Evolutionary conservation across 2,888 invertebrate genomes (phyloP).

Genomic region (Drosophila formosana): DNA sequence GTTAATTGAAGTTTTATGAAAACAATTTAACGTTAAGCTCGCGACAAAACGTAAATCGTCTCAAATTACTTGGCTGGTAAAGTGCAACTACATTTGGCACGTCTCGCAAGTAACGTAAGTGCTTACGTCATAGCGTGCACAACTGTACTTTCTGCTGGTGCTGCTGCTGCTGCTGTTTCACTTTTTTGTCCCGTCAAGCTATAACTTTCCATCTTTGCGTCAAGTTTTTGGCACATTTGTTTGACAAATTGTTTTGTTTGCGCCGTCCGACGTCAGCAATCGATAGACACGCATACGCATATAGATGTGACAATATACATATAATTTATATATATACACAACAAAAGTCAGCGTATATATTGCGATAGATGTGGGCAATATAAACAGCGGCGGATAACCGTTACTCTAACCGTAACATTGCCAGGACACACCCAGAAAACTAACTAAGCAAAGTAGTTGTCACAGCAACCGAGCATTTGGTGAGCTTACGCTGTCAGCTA

Average conservation of each 20-base stretch:
- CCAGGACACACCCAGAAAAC: constrained; percentile 46
- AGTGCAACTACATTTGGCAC: constrained; percentile 50
- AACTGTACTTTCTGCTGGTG: constrained; percentile 54
- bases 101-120: constrained; percentile 62
- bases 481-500: constrained; percentile 60
- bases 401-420: constrained; percentile 19
- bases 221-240: constrained; percentile 77
- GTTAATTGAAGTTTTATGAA: not conserved
- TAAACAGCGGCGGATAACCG: constrained; percentile 28
- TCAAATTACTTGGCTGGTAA: constrained; percentile 42
- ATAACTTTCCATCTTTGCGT: constrained; percentile 69
- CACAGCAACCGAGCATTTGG: constrained; percentile 65
- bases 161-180: constrained; percentile 1
- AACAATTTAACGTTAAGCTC: not conserved
- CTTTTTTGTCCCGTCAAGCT: constrained; percentile 27
- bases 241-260: constrained; percentile 79
- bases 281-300: constrained; percentile 35
- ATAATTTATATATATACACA: not conserved
- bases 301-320: constrained; percentile 13
- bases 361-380: constrained; percentile 29
- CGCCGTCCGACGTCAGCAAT: constrained; percentile 53
- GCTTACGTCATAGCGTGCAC: constrained; percentile 66
- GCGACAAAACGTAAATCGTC: not conserved
- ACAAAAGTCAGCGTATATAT: constrained; percentile 17
- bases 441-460: constrained; percentile 55